These are phyloP conservation scores for Psittacara wagleri DNA, from an alignment of 2,113 vertebrate species.

Conservation along the genomic window DNA sequence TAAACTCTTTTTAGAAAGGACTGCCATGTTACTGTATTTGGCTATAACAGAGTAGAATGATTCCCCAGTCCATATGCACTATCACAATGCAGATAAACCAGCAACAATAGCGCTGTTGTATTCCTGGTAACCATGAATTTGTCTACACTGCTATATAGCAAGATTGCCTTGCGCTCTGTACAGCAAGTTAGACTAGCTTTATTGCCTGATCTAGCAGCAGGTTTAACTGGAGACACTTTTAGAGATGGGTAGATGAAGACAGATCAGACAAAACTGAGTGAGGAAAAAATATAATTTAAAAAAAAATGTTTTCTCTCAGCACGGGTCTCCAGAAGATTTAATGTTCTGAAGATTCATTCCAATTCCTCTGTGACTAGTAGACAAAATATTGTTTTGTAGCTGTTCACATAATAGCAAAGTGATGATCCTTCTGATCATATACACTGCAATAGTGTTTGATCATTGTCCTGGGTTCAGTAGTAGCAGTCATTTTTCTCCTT, in stretches of 20 bases:
- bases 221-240: neutral
- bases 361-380: neutral
- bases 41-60: neutral
- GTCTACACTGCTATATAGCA: neutral
- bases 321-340: neutral
- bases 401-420: neutral
- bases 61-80: neutral
- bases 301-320: neutral
- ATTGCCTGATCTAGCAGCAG: neutral
- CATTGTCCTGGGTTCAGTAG: too few relatives aligned
- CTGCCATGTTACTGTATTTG: neutral
- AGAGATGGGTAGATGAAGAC: neutral
- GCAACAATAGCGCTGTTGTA: neutral
- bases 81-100: neutral
- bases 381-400: neutral
- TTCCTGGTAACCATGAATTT: neutral
- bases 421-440: neutral
- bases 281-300: neutral
- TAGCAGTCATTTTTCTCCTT: too few relatives aligned
- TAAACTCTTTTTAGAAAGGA: neutral
- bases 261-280: neutral
- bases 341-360: neutral
- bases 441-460: neutral
- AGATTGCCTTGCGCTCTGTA: neutral
- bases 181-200: neutral